These are phyloP conservation scores for Ptychochromis oligacanthus DNA, from an alignment of 2,113 vertebrate species.

Conservation along the genomic window DNA sequence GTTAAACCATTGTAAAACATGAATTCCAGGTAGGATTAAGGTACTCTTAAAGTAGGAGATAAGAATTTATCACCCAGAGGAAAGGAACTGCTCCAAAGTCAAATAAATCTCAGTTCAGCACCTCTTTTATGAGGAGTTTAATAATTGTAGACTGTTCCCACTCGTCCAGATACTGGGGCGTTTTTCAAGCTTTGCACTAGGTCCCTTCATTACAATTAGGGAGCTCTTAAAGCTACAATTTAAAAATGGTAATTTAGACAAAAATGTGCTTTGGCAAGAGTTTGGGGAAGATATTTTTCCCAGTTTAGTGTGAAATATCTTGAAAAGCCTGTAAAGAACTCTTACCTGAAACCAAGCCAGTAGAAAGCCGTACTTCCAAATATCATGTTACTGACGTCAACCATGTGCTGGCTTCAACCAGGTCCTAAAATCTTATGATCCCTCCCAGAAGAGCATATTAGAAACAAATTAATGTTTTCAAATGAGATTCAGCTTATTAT, in stretches of 20 bases:
- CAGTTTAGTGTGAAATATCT: not conserved
- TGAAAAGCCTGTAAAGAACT: not conserved
- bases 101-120: not conserved
- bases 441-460: not conserved
- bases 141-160: not conserved
- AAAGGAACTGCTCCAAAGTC: not conserved
- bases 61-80: not conserved
- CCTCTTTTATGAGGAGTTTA: not conserved
- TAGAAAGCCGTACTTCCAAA: not conserved
- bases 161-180: not conserved
- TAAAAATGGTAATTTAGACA: not conserved
- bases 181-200: not conserved
- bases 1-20: no score
- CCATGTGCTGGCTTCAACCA: not conserved
- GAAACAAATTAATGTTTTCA: not conserved
- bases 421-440: not conserved
- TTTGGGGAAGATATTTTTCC: not conserved
- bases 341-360: not conserved
- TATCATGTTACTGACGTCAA: not conserved
- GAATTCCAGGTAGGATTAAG: not conserved
- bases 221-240: slow-evolving; percentile 6
- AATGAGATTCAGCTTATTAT: not conserved
- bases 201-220: not conserved
- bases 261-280: not conserved
- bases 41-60: not conserved